These are phyloP conservation scores for Hedychridium roseum DNA, from an alignment of 2,888 invertebrate genomes.

Conservation along the genomic window DNA sequence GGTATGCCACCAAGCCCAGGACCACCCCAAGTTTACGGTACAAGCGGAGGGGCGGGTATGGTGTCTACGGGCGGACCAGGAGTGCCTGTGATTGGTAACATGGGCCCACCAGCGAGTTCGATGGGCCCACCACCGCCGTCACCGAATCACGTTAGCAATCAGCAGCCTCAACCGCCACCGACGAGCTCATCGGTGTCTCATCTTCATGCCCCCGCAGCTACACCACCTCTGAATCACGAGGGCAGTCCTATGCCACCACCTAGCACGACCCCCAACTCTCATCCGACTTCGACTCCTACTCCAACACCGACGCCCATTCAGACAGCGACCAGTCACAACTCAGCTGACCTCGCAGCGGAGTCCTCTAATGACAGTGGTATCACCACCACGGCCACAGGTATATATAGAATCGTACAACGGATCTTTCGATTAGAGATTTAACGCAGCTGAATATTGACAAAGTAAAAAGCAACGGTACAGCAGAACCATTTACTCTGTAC, in stretches of 20 bases:
- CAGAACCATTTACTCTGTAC: no score
- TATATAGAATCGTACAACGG: no score
- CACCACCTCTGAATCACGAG: constrained; percentile 59
- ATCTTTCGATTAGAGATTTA: no score
- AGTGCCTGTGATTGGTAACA: constrained; percentile 61
- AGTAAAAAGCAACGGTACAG: no score
- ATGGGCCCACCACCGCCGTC: constrained; percentile 72
- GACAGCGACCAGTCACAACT: constrained; percentile 53
- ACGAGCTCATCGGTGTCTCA: constrained; percentile 48
- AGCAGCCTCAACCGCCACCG: constrained; percentile 46
- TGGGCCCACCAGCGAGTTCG: constrained; percentile 71
- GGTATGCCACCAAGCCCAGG: constrained; percentile 71
- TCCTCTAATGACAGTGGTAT: constrained; percentile 68
- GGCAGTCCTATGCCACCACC: constrained; percentile 67
- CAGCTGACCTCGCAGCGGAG: constrained; percentile 57
- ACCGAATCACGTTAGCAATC: constrained; percentile 64
- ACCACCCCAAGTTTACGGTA: constrained; percentile 67
- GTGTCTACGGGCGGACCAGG: constrained; percentile 62
- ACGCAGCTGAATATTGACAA: no score
- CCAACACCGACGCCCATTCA: constrained; percentile 52
- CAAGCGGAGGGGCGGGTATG: constrained; percentile 67
- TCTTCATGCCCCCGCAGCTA: constrained; percentile 54
- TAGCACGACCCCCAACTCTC: constrained; percentile 67
- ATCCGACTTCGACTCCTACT: constrained; percentile 54
- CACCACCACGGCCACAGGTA: constrained; percentile 70